Evolutionary conservation across 2,888 invertebrate genomes (phyloP).

Genomic region (Apodemia zela): DNA sequence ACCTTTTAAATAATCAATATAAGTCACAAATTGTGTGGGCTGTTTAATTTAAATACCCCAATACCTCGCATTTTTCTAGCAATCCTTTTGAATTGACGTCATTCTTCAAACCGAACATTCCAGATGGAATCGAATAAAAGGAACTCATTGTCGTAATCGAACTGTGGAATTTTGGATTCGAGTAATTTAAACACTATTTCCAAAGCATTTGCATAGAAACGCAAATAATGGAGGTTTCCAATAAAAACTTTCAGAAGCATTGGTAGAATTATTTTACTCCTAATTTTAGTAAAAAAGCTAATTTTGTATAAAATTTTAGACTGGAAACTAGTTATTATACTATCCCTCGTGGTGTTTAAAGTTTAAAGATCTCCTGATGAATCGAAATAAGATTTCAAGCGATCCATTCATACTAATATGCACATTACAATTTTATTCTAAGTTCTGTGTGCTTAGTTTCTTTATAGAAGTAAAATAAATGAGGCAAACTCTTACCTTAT

Average conservation of each 20-base stretch:
- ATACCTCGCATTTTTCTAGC: background rate
- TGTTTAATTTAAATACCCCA: background rate
- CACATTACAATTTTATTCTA: too few relatives aligned
- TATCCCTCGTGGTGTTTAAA: too few relatives aligned
- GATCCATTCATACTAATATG: too few relatives aligned
- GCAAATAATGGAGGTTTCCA: background rate
- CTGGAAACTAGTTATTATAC: too few relatives aligned
- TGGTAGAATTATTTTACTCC: background rate
- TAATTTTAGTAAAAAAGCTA: background rate
- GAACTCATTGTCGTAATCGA: background rate
- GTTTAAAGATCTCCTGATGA: too few relatives aligned
- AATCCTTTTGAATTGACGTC: slow-evolving; percentile 1
- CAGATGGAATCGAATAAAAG: slow-evolving; percentile 5
- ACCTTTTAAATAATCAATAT: background rate
- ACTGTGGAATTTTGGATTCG: background rate
- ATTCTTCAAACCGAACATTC: slow-evolving; percentile 5
- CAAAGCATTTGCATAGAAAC: background rate
- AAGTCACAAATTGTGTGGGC: background rate
- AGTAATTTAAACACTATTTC: background rate
- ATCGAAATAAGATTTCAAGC: too few relatives aligned
- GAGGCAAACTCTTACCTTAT: too few relatives aligned
- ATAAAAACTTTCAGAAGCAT: background rate
- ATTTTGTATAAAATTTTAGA: too few relatives aligned
- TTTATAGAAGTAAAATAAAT: too few relatives aligned
- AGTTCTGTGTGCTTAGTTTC: too few relatives aligned